Base-by-base conservation (phyloP, 2,888 invertebrate genomes). In the Drosophila stalkeri region DNA sequence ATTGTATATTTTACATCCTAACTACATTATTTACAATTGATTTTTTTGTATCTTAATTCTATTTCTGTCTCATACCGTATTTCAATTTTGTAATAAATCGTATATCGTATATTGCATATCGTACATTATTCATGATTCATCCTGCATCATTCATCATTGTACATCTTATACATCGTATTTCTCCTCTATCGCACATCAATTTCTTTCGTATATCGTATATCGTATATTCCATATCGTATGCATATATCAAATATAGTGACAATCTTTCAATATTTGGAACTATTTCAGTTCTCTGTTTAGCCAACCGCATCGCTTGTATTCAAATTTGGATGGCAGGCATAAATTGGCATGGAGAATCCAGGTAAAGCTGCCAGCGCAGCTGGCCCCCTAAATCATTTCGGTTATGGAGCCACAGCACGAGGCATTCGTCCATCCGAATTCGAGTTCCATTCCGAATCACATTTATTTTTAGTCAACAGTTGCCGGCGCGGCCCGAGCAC, bases 381-480 rank as follows among this genome's bases (percentile, higher is more conserved):
- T 85, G 88, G 70, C 71, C 80, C 75, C 66, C 75, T 91, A 91
- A 91, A 91, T 91, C 91, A 91, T 91, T 74, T 75, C 80, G 80
- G 83, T 75, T 82, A 81, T 87, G 35, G 57, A 57, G 57, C 39
- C 59, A 31, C 56, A 55, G 20, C 33, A 47, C 27, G 23, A 33
- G 52, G 69, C 63, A 54, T 64, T 57, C 52, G 35, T 39, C 55
- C 55, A 55, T 41, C 27, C 27, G 27, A 3, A 27, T 27, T 27
- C 41, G 39, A 55, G 55, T 18, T 57, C 12, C 44, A 18, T 23
- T 64, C n/a, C 41, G 33, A 52, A 43, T 69, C 46, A 6, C 14
- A 27, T 37, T 62, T 78, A 80, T 80, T 78, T 78, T 69, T 78
- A 81, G 74, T 49, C 35, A 49, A 31, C 66, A 43, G 44, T 43